phyloP scores from a whole-genome alignment of 2,888 invertebrate genomes.

The Lasioglossum malachurum region DNA sequence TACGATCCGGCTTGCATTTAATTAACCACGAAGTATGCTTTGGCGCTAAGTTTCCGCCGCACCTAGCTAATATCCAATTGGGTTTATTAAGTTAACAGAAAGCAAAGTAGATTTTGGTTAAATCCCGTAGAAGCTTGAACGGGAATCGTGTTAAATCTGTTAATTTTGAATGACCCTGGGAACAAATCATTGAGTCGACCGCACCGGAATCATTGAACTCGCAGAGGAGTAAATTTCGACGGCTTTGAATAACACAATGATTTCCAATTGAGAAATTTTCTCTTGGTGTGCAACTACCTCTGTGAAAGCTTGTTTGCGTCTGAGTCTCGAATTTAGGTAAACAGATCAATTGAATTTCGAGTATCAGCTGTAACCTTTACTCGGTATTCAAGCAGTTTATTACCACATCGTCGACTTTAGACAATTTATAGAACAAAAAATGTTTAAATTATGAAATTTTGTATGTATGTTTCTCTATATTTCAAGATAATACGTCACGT shows the following conservation, averaged over 20 bases:
- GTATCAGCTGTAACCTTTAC: neutral
- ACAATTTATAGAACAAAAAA: neutral
- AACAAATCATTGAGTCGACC: conserved; percentile 5
- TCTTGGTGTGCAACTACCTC: neutral
- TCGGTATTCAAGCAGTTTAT: neutral
- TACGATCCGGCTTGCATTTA: conserved; percentile 19
- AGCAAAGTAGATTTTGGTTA: conserved; percentile 42
- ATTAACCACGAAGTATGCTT: conserved; percentile 40
- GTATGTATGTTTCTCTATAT: neutral
- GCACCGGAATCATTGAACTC: neutral
- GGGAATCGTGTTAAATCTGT: conserved; percentile 42
- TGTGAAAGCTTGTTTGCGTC: neutral
- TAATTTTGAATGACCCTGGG: conserved; percentile 34
- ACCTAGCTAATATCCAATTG: conserved; percentile 49
- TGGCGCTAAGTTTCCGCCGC: conserved; percentile 27
- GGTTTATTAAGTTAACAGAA: conserved; percentile 49
- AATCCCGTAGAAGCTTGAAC: conserved; percentile 29
- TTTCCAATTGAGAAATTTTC: neutral
- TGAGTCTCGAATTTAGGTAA: neutral
- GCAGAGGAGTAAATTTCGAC: neutral
- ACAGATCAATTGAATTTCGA: neutral
- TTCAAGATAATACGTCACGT: too few relatives aligned
- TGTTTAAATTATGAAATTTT: neutral
- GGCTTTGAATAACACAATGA: neutral
- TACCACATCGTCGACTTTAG: too few relatives aligned